Evolutionary conservation across 2,113 vertebrate species (phyloP), one percentile per base, ranked within the genome.

Genomic region (Sula dactylatra): DNA sequence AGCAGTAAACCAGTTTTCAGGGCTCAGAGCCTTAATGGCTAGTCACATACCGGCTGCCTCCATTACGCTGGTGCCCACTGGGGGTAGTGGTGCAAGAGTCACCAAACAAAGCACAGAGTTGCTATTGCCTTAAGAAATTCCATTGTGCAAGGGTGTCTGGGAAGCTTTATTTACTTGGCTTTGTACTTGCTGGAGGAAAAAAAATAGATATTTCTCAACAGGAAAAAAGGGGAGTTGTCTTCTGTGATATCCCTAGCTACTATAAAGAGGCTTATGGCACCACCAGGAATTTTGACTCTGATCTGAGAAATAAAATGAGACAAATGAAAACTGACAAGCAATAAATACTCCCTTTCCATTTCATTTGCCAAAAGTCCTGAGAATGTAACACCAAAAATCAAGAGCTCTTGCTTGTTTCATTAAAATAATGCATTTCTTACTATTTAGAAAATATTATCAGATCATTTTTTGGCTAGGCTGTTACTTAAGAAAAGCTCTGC

Each of bases 1-100:
- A 45, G 67, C 7, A 21, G 11, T 52, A 67, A 78, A 42, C 2
- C 4, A 16, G 9, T 64, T 70, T 86, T 44, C 36, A 44, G 36
- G 20, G 13, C 36, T 81, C 22, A 2, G 61, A 32, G 15, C 3
- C 3, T 1, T 26, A 10, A 45, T 14, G 18, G 21, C 6, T 26
- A 6, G 10, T 1, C 45, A 10, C 4, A 0, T 32, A 29, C 29
- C 29, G 3, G 4, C 38, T 52, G 24, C 32, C 12, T 49, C 47
- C 3, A 0, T 27, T 47, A 27, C 11, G 13, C 47, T 19, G 2
- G 0, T 34, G 11, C 21, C 27, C 9, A 11, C 36, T 2, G 8
- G 52, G 22, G 34, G 15, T 31, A 31, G 31, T 11, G 26, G 18
- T 47, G 26, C 27, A 61, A 47, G 49, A 38, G 16, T 13, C 4